Base-by-base conservation (phyloP, 2,888 invertebrate genomes). In the Proisotoma minuta region DNA sequence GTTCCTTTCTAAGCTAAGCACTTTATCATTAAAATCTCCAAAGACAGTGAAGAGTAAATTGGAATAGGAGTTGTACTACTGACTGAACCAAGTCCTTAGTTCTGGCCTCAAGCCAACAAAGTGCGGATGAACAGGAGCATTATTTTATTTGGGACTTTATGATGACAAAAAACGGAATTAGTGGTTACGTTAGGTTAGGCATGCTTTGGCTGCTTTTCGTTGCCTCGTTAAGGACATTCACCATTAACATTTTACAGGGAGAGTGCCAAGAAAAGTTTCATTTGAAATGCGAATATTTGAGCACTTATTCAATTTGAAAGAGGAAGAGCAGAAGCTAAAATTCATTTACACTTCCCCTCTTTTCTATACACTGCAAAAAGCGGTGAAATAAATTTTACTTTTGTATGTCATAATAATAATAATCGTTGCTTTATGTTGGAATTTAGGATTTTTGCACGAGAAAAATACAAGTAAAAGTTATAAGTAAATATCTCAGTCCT, bases 91-190 rank as follows among this genome's bases (percentile, higher is more conserved):
- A n/a, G n/a, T n/a, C n/a, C n/a, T n/a, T n/a, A n/a, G n/a, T n/a
- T n/a, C n/a, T 54, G 53, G 53, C 53, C 39, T 3, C 22, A 3
- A 20, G 53, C 53, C 53, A 54, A 34, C 22, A 39, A 54, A 54
- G 39, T 54, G 53, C 53, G 53, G 53, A 54, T 54, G 53, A 54
- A 54, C 53, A 54, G 4, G 39, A 54, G 23, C 53, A 54, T 52
- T 52, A 52, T 54, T 54, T 54, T 43, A 43, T 43, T 43, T 43
- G 34, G 34, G 39, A 23, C 39, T 54, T 54, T 54, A 54, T 50
- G 26, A 54, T 18, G 53, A 54, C 53, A 54, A 54, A 54, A 54
- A 54, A 39, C 23, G 20, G 23, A 54, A 54, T 54, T 54, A 54
- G 53, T 54, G 53, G 53, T 54, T 54, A 18, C 18, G 18, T 5